Base-by-base conservation (phyloP, 1,140 invertebrate species). In the Laupala kohalensis region DNA sequence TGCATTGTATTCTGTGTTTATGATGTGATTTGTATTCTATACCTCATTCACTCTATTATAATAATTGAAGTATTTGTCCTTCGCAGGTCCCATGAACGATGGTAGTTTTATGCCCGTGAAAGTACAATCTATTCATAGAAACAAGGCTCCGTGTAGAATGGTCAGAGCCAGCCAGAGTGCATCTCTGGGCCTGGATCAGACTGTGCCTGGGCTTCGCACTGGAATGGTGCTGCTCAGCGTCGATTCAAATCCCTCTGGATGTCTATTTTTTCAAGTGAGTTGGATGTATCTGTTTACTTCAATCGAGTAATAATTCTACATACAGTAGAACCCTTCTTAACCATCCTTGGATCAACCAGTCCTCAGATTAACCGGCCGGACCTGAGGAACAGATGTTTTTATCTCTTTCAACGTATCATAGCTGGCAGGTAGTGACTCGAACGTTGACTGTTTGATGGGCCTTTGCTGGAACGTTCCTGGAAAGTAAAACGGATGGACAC, bases 81-180 rank as follows among this genome's bases (percentile, higher is more conserved):
- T 69, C 72, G 5, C 77, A 77, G 95, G 96, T n/a, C 94, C 95
- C 2, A 80, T 92, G 73, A 88, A 92, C 65, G 86, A 90, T 79
- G 96, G 96, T 6, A 85, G 86, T 67, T 98, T 97, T 81, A 84
- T 86, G 66, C 83, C 87, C 4, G 92, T 93, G 0, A 86, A 82
- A 66, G 90, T 98, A 4, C 87, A 89, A 64, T 94, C 92, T 27
- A 88, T 98, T 53, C 94, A 97, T 81, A 82, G 96, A 9, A 96
- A 98, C 80, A 90, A 95, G 75, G 90, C 94, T 0, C 92, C 94
- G 0, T 96, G 93, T 78, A 85, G 92, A 69, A 80, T 90, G 23
- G 95, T 96, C 5, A 84, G 91, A 71, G 93, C 95, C 1, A 94
- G 94, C 0, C 95, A 98, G 78, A 93, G 93, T 74, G 95, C 95